Percentiles rank a stretch among this genome's conserved stretches.
These are phyloP conservation scores for Corythoichthys haematopterus DNA, from an alignment of 2,113 vertebrate species.

Conservation along the genomic window DNA sequence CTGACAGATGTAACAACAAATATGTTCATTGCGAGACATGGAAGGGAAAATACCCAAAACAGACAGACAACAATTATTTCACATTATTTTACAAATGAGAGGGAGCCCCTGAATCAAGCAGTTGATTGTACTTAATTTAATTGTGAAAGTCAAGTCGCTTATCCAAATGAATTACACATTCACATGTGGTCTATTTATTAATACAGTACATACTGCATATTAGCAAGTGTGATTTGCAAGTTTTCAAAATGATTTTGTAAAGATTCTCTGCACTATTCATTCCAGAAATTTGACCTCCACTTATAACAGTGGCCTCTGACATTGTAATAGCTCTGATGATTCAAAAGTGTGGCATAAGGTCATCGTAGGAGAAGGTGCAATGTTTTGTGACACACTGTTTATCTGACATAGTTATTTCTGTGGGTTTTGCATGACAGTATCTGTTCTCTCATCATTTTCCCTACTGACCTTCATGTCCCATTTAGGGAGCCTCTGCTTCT, in stretches of 20 bases:
- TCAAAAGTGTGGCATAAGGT: conserved; percentile 45
- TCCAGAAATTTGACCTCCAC: conserved; percentile 22
- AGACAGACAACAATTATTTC: too few species aligned
- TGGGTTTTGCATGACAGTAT: conserved; percentile 52
- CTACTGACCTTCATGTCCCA: conserved; percentile 58
- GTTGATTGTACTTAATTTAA: too few species aligned
- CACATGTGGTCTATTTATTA: too few species aligned
- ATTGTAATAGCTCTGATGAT: conserved; percentile 50
- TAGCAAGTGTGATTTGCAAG: too few species aligned
- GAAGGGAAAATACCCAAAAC: too few species aligned
- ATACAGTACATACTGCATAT: too few species aligned
- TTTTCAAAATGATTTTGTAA: conserved; percentile 5
- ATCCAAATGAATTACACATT: too few species aligned
- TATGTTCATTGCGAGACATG: too few species aligned
- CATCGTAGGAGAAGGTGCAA: conserved; percentile 35
- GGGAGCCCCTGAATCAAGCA: too few species aligned
- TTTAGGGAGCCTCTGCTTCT: conserved; percentile 35
- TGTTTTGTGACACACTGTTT: conserved; percentile 49
- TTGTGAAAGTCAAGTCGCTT: too few species aligned
- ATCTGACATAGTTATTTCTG: conserved; percentile 58
- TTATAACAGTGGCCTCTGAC: conserved; percentile 36
- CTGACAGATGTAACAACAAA: too few species aligned
- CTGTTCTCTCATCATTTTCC: conserved; percentile 51
- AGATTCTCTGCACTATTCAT: conserved; percentile 17
- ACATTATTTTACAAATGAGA: too few species aligned